These are phyloP conservation scores for Calliphora vicina DNA, from an alignment of 1,140 invertebrate species.

Conservation along the genomic window DNA sequence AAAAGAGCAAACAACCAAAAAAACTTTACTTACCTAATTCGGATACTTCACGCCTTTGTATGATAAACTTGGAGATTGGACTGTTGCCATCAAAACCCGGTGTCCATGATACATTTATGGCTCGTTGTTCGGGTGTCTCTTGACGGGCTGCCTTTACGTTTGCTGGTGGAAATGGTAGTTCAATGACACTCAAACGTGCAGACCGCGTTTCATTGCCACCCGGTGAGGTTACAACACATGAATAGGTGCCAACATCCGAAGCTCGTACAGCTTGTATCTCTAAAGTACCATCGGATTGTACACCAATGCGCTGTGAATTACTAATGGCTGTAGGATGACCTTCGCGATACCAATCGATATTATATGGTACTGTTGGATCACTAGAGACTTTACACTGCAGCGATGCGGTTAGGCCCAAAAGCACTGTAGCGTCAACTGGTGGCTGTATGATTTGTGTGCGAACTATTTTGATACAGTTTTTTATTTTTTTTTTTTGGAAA, in stretches of 20 bases:
- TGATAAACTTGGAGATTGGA: conserved; percentile 90
- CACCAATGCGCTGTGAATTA: conserved; percentile 73
- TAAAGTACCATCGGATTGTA: conserved; percentile 78
- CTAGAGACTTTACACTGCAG: conserved; percentile 93
- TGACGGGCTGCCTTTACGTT: conserved; percentile 81
- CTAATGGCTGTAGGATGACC: conserved; percentile 68
- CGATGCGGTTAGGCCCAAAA: conserved; percentile 88
- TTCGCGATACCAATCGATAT: conserved; percentile 91
- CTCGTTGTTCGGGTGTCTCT: conserved; percentile 68
- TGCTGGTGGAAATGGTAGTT: conserved; percentile 91
- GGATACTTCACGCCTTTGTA: conserved; percentile 89
- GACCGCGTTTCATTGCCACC: conserved; percentile 91
- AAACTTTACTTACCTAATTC: conserved; percentile 72
- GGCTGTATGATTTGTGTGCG: conserved; percentile 92
- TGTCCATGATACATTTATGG: conserved; percentile 93
- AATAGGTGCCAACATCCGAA: conserved; percentile 82
- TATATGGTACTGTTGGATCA: conserved; percentile 88
- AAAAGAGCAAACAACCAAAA: no score
- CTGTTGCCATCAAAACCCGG: conserved; percentile 97
- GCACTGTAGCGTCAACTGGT: conserved; percentile 86
- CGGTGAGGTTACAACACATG: conserved; percentile 80
- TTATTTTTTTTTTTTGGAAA: not conserved
- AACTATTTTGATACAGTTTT: conserved; percentile 67
- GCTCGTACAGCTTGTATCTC: conserved; percentile 83
- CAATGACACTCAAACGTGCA: conserved; percentile 86